Conservation (phyloP, 35 echinoderm and acorn worm genomes). For the Apostichopus japonicus region DNA sequence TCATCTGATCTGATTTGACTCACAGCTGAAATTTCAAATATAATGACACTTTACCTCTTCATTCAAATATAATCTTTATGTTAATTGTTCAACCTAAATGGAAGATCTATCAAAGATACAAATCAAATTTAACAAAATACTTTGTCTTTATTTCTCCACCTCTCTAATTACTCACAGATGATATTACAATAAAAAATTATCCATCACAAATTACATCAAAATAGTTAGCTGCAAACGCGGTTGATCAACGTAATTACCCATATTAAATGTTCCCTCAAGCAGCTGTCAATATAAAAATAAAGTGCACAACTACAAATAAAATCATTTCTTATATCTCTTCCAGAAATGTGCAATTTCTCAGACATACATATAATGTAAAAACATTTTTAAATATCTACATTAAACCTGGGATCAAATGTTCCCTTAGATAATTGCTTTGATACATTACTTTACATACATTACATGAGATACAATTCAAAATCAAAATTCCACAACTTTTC, state of each 20-base stretch:
- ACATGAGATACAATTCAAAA: neutral
- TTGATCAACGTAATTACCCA: neutral
- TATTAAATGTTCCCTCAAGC: neutral
- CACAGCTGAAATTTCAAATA: too few relatives aligned
- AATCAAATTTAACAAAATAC: neutral
- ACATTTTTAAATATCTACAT: neutral
- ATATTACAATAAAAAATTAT: neutral
- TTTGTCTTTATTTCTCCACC: neutral
- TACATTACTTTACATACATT: neutral
- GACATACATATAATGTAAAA: neutral
- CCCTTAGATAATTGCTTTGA: neutral
- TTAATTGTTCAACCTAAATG: neutral
- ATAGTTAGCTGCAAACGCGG: neutral
- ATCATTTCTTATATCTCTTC: conserved; percentile 1
- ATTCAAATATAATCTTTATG: neutral
- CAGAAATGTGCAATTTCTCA: neutral
- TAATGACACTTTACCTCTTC: too few relatives aligned
- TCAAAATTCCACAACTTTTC: too few relatives aligned
- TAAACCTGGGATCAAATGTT: neutral
- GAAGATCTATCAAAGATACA: neutral
- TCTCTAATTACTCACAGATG: neutral
- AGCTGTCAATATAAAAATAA: neutral
- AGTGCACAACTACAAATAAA: neutral
- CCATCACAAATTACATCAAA: neutral
- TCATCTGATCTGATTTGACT: too few relatives aligned